Base-by-base conservation (phyloP, 2,888 invertebrate species). In the Thecocarcelia acutangulata region DNA sequence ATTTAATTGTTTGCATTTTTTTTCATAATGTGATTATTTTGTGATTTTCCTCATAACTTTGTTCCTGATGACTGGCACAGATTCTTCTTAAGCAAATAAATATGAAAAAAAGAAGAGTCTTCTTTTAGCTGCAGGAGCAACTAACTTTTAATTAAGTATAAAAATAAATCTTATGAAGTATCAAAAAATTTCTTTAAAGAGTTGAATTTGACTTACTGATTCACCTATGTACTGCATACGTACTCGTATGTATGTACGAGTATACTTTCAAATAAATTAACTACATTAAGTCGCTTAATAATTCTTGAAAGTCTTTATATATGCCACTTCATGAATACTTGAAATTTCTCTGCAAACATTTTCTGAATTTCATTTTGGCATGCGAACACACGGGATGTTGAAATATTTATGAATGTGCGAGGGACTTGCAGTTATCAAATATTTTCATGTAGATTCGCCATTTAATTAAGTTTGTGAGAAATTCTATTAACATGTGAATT, bases 1-100 rank as follows among this genome's bases (percentile, higher is more conserved):
- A 82, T 78, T 78, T 59, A 78, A 82, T 82, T 82, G 68, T 70
- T 70, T 78, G 52, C 44, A 74, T 59, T 61, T 61, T 64, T 54
- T 8, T 33, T 8, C 33, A 33, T 82, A 82, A 82, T 78, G 54
- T 77, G 56, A 82, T 78, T 74, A 78, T 82, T 70, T 21, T 58
- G 54, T 74, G 74, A 69, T 74, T 69, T 82, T 70, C 74, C 52
- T 70, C 37, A 61, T 37, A 69, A 81, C 46, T 61, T 78, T 66
- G 69, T 72, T 70, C 74, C 78, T 61, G 54, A 58, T 50, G 17
- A 37, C 19, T n/a, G 48, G 64, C 44, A n/a, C 11, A 46, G 46
- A 19, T 40, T 73, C 19, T 19, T 24, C 1, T 1, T 21, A 9
- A 44, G 6, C 13, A 44, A 50, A 40, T 9, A 24, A 17, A 3